Evolutionary conservation across 2,113 vertebrate genomes (phyloP), one percentile per base, ranked within the genome.

Genomic region (Scalopus aquaticus): DNA sequence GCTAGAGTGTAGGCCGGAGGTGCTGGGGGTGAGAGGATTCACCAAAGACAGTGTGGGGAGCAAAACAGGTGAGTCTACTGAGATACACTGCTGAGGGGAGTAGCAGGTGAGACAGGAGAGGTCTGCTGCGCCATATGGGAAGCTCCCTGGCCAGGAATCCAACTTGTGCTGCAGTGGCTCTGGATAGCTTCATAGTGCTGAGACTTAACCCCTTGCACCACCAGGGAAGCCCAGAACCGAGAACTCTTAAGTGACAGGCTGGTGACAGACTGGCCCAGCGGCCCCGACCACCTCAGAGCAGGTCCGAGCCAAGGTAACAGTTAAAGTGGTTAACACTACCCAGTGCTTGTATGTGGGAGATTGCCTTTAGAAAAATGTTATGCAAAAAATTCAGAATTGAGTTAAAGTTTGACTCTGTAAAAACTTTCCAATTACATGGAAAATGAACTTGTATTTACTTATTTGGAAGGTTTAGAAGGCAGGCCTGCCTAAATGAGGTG

Each of bases 291-390:
- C 16, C 7, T 28, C 5, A 32, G n/a, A 28, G 4, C 32, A 19
- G 17, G 35, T 54, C 54, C 15, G 16, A 35, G n/a, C 64, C 54
- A 6, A 67, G 30, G 58, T 0, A 19, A 60, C 5, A 5, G 51
- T 26, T 7, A n/a, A 62, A 32, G 4, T 19, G 15, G 51, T 6
- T 20, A 19, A 78, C 0, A 17, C 5, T 8, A 6, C n/a, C 19
- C 20, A 19, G 10, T 5, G 7, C 39, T n/a, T 64, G 9, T 3
- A 19, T 0, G 3, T 0, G 0, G 0, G 2, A 15, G 24, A 6
- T 26, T 11, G 7, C 37, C 4, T 49, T 62, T 4, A 93, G 77
- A 91, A 83, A 82, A 7, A 8, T 39, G 44, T 80, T 42, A 77
- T 8, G 37, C 30, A 72, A 69, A 90, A 94, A 78, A 17, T 11